Conservation (phyloP, 2,113 vertebrate species). For the Centropus bengalensis region DNA sequence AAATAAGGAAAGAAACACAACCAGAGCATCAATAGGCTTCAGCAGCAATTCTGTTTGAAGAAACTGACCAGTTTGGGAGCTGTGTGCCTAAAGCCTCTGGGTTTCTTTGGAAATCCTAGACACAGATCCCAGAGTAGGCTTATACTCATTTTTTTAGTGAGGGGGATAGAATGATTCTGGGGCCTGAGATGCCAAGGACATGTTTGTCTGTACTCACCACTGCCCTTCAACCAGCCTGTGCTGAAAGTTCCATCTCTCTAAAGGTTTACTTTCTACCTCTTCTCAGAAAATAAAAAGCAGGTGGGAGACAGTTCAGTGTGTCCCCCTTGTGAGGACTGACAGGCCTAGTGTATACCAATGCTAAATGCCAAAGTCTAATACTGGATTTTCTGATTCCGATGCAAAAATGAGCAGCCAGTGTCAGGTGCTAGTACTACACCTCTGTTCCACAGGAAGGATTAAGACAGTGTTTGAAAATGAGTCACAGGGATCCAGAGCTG, state of each 20-base stretch:
- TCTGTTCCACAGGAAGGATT: neutral
- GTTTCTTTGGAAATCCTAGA: neutral
- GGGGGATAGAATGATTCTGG: neutral
- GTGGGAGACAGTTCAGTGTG: neutral
- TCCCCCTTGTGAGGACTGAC: neutral
- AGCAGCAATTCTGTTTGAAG: too few species aligned
- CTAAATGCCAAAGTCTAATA: neutral
- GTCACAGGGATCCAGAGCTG: neutral
- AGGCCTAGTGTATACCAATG: neutral
- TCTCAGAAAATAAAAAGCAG: neutral
- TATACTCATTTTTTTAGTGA: neutral
- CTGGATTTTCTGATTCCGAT: conserved; percentile 3
- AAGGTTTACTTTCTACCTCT: neutral
- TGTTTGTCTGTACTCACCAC: neutral
- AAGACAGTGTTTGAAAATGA: neutral
- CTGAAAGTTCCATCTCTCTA: neutral
- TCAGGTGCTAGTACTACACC: neutral
- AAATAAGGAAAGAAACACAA: too few species aligned
- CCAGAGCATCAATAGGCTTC: too few species aligned
- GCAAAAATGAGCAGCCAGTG: neutral
- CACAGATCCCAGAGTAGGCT: neutral
- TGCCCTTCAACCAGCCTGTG: neutral
- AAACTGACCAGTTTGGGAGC: neutral
- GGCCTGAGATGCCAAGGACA: neutral
- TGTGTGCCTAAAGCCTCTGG: neutral